Evolutionary conservation across 1,140 invertebrate species (phyloP).

Genomic region (Leptinotarsa undecemlineata): DNA sequence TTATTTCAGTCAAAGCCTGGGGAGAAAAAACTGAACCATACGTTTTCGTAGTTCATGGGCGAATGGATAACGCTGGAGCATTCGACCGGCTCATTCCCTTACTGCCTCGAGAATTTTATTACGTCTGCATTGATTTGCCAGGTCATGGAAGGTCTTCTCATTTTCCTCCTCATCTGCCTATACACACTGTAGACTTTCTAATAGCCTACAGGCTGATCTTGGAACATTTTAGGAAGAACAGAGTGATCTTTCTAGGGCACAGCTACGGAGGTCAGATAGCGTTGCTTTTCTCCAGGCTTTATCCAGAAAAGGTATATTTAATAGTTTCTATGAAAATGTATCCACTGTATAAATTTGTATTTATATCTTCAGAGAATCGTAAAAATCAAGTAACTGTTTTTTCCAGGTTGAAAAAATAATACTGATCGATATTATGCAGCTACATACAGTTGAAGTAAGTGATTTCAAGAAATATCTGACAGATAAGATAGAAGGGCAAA

Average conservation of each 20-base stretch:
- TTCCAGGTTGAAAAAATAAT: constrained; percentile 58
- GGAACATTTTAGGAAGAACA: constrained; percentile 58
- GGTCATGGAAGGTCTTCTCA: constrained; percentile 71
- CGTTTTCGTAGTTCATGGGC: constrained; percentile 67
- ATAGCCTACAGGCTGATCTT: constrained; percentile 59
- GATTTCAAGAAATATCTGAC: constrained; percentile 46
- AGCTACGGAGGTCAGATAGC: constrained; percentile 63
- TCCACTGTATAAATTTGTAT: not conserved
- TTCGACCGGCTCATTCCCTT: constrained; percentile 67
- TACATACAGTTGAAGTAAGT: constrained; percentile 44
- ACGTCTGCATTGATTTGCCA: constrained; percentile 69
- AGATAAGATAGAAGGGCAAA: constrained; percentile 44
- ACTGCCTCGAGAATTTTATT: constrained; percentile 64
- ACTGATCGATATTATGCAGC: constrained; percentile 58
- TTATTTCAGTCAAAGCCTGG: constrained; percentile 65
- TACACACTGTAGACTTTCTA: constrained; percentile 58
- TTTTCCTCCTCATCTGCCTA: constrained; percentile 58
- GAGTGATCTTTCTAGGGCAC: constrained; percentile 60
- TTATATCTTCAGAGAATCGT: not conserved
- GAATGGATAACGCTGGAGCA: constrained; percentile 66
- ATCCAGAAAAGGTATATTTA: constrained; percentile 52
- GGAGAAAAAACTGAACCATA: constrained; percentile 59
- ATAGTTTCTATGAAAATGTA: constrained; percentile 17
- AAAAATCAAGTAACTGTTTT: not conserved
- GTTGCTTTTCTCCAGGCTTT: constrained; percentile 56